Base-by-base conservation (phyloP, 2,797 vertebrate genomes). In the Chrysolophus pictus region DNA sequence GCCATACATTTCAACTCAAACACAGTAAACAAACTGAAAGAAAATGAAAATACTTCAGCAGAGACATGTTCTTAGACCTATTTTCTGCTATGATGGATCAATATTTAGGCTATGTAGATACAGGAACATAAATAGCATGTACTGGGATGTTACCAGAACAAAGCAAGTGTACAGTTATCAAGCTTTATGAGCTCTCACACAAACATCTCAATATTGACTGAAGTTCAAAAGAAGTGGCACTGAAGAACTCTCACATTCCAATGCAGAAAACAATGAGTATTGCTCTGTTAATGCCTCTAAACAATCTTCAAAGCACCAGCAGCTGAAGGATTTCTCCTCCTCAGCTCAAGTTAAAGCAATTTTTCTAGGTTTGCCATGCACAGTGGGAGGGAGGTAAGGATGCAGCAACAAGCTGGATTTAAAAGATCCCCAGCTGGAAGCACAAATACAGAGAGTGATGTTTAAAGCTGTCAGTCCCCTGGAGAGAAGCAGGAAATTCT, bases 401-500 rank as follows among this genome's bases (percentile, higher is more conserved):
- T 86, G 63, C 75, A 91, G 81, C 88, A 90, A 68, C 88, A 90
- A 90, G 63, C 65, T 88, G 73, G 72, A 94, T 95, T 92, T 88
- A 94, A 96, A 95, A 97, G 87, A 78, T 90, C 14, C 59, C 86
- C 93, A 91, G 91, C 95, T 95, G 93, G 91, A 95, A 94, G 92
- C 49, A 95, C 53, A 96, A 94, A 91, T 76, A 80, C n/a, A 94
- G 76, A 91, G 88, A 92, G 84, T 71, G 80, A 94, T 94, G 89
- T 93, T 94, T 94, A 97, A 95, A 93, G 93, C 82, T 96, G 90
- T 94, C 84, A 94, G 87, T 71, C 41, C 94, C 87, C 88, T 55
- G 60, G 70, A 67, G 93, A 96, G 88, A 95, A 96, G 93, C 95
- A 94, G 81, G 94, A 96, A 97, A 94, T 86, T 96, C 87, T 95